Evolutionary conservation across 1,140 invertebrate species (phyloP), one percentile per base, ranked within the genome.

Genomic region (Dolichoris vasculosae): DNA sequence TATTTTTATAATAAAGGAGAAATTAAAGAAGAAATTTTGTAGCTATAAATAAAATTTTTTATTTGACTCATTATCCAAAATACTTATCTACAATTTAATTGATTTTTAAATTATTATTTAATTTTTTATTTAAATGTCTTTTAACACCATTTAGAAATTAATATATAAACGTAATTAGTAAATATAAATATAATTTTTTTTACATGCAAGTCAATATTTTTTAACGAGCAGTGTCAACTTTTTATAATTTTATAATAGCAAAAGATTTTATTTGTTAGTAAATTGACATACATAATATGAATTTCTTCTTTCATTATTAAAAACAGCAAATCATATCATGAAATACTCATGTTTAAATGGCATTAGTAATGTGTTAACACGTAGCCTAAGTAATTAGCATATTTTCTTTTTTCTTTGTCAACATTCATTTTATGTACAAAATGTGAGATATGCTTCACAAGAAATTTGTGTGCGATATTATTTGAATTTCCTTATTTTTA

Each of bases 321-420:
- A 40, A 84, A 84, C 48, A 84, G 75, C 32, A 85, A 59, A 71
- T 80, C n/a, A n/a, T 85, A 85, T 85, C 69, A 85, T 71, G 67
- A 85, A 67, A 30, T 73, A 75, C 40, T 82, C 55, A n/a, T n/a
- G n/a, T 75, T 76, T 71, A 82, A 48, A 43, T 64, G 69, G 84
- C 69, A 76, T 76, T 85, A 75, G n/a, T 76, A 76, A 81, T 80
- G 48, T 83, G 67, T 78, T 69, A 64, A 86, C 59, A 73, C 85
- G 83, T 81, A 86, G 85, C 85, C 85, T 86, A 80, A 86, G 69
- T 67, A 83, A 83, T 86, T 51, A 86, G 81, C 76, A 55, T 48
- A 59, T 63, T 73, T 59, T 48, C 79, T 79, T 85, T 26, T 81
- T 76, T 75, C 67, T 79, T 82, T 38, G 43, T 86, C 85, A 83